Conservation (phyloP, 2,888 invertebrate genomes). For the Micoletzkya japonica region DNA sequence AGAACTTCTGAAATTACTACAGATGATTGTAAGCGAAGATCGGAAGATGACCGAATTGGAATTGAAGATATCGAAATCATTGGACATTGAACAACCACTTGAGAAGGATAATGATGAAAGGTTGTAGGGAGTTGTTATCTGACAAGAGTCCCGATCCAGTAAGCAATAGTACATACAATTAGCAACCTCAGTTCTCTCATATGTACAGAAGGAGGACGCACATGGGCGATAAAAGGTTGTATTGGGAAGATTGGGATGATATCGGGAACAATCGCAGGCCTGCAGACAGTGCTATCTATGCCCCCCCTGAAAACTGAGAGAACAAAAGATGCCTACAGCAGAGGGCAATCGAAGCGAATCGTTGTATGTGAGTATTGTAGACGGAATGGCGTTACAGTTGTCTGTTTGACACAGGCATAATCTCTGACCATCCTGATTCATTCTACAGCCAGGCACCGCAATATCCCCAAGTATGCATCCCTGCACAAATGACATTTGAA, state of each 20-base stretch:
- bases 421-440: conserved; percentile 18
- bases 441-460: not conserved
- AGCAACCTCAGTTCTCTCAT: conserved; percentile 7
- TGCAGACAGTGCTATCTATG: too few relatives aligned
- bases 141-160: not conserved
- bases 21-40: not conserved
- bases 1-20: not conserved
- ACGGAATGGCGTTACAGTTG: not conserved
- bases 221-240: conserved; percentile 4
- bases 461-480: conserved; percentile 15
- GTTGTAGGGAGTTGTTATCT: conserved; percentile 5
- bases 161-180: not conserved
- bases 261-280: conserved; percentile 17
- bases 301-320: too few relatives aligned
- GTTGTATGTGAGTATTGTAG: not conserved
- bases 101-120: conserved; percentile 6
- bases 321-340: not conserved
- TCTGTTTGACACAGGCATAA: conserved; percentile 9
- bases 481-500: too few relatives aligned
- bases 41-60: conserved; percentile 10
- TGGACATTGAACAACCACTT: conserved; percentile 15
- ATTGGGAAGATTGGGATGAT: conserved; percentile 16
- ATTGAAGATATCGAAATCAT: conserved; percentile 16
- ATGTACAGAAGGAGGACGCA: conserved; percentile 3
- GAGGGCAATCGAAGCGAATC: not conserved